Evolutionary conservation across 2,113 vertebrate genomes (phyloP).

Genomic region (Xiphorhynchus elegans): DNA sequence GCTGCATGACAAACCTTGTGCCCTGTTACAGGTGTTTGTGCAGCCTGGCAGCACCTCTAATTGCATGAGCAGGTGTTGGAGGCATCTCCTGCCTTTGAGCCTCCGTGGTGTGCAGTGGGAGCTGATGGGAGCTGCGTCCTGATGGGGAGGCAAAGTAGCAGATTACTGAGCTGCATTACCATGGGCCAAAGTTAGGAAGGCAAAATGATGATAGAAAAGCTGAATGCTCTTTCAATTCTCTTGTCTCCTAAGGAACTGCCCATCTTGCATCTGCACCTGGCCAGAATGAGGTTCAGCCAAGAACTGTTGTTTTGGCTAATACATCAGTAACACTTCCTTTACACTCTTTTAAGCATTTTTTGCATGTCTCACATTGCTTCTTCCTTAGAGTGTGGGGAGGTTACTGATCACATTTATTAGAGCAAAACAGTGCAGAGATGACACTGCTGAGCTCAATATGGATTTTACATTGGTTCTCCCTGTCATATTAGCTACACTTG

Average conservation of each 20-base stretch:
- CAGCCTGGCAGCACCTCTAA: neutral
- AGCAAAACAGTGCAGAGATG: neutral
- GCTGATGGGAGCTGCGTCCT: fast-evolving
- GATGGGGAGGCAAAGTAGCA: too few relatives aligned
- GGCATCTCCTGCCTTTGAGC: fast-evolving
- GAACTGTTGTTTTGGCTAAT: neutral
- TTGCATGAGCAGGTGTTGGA: fast-evolving
- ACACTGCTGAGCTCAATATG: fast-evolving
- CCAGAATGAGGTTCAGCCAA: neutral
- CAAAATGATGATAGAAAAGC: neutral
- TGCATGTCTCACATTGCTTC: fast-evolving
- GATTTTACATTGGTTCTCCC: neutral
- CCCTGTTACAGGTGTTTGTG: too few relatives aligned
- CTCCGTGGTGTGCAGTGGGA: fast-evolving
- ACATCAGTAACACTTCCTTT: neutral
- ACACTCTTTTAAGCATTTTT: fast-evolving
- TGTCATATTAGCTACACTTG: neutral
- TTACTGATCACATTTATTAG: neutral
- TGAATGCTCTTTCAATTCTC: neutral
- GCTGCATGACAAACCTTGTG: fast-evolving
- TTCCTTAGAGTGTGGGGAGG: neutral
- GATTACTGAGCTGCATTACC: neutral
- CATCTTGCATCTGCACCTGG: neutral
- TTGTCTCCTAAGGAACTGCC: neutral
- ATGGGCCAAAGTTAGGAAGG: neutral